Conservation (phyloP, 2,888 invertebrate species). For the Pandemis heparana region DNA sequence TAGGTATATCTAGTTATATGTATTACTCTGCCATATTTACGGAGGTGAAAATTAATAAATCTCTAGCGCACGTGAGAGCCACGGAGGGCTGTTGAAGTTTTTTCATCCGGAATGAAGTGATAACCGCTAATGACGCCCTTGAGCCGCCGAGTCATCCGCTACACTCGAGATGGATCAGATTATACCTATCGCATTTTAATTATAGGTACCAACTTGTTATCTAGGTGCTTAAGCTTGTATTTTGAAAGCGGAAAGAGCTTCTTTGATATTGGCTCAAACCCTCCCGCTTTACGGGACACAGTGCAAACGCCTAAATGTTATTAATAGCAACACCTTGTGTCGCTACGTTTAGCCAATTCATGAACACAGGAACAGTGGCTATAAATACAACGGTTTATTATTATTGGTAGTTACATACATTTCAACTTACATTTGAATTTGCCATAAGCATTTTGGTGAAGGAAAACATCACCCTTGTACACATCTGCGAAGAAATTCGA, state of each 20-base stretch:
- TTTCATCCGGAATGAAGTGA: constrained; percentile 86
- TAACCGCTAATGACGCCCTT: constrained; percentile 83
- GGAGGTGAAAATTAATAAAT: constrained; percentile 84
- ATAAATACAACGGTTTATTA: too few species aligned
- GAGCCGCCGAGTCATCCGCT: constrained; percentile 75
- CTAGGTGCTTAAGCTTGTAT: constrained; percentile 18
- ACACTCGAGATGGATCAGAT: constrained; percentile 60
- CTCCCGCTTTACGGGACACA: neutral
- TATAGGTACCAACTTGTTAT: constrained; percentile 36
- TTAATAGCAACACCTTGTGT: neutral
- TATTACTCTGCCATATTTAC: constrained; percentile 72
- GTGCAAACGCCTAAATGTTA: neutral
- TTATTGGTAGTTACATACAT: too few species aligned
- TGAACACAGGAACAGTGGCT: neutral
- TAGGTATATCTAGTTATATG: constrained; percentile 58
- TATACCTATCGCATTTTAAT: constrained; percentile 54
- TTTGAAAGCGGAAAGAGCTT: neutral
- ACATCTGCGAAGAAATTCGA: too few species aligned
- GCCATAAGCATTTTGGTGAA: too few species aligned
- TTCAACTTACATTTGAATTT: too few species aligned
- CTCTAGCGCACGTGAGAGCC: constrained; percentile 78
- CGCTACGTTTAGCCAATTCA: neutral
- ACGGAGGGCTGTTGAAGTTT: constrained; percentile 82
- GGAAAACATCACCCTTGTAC: too few species aligned
- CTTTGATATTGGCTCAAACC: neutral